Percentiles rank a stretch among this genome's conserved stretches.
Evolutionary conservation across 2,797 vertebrate species (phyloP).

Genomic region (Pseudochirops cupreus): DNA sequence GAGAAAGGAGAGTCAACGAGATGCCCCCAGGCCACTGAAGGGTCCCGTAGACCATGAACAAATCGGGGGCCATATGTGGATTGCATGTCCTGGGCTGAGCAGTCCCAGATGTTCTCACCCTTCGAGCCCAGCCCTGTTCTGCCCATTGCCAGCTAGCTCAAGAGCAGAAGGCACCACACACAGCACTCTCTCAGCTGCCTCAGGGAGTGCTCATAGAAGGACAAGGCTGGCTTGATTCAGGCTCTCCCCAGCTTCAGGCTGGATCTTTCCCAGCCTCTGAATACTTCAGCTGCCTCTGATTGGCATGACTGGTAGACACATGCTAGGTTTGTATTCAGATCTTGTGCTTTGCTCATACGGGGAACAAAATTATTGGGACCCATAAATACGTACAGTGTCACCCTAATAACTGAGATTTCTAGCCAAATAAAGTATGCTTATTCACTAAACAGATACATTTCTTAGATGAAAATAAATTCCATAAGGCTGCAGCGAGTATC

Average conservation of each 20-base stretch:
- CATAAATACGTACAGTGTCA: slow-evolving; percentile 3
- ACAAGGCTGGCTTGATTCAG: neutral
- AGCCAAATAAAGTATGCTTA: slow-evolving; percentile 29
- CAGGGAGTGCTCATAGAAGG: neutral
- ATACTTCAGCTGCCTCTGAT: neutral
- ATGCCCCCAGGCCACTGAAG: neutral
- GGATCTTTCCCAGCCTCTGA: neutral
- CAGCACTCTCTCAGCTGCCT: neutral
- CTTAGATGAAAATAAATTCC: slow-evolving; percentile 6
- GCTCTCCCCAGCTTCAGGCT: neutral
- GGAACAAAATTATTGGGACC: slow-evolving; percentile 2
- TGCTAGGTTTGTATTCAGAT: neutral
- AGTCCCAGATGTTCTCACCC: neutral
- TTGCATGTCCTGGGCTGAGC: neutral
- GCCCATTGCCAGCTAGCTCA: neutral
- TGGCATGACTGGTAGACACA: neutral
- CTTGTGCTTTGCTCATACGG: neutral
- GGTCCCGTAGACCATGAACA: neutral
- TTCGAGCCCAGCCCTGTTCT: neutral
- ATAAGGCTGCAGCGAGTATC: accelerated
- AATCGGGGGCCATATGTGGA: neutral
- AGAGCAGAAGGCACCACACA: neutral
- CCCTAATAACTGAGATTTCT: slow-evolving; percentile 28
- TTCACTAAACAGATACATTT: slow-evolving; percentile 19
- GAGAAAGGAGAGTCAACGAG: neutral